Base-by-base conservation (phyloP, 2,888 invertebrate genomes). In the Bursaphelenchus okinawaensis region DNA sequence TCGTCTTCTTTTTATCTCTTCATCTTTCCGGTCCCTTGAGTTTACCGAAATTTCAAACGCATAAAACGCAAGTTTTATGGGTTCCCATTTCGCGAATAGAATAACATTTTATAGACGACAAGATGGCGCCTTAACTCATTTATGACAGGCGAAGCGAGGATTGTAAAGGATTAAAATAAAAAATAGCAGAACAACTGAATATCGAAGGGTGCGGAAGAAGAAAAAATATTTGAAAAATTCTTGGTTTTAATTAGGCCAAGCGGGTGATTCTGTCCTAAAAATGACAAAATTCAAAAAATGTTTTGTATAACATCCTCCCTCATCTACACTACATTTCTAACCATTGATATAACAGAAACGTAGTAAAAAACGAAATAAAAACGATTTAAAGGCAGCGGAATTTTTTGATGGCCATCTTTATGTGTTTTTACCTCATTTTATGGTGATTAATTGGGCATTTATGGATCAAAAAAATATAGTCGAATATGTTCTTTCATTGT, bases 61-160 rank as follows among this genome's bases (percentile, higher is more conserved):
- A 40, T 40, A 40, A 40, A 40, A 40, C 40, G 12, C n/a, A n/a
- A 12, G 40, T 40, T 28, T 24, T 23, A 56, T 24, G 20, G 20
- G 24, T 56, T 24, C 29, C 27, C 56, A 28, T 56, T 56, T 56
- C 29, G 26, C 56, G 29, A 27, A 56, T 27, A 27, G 56, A 56
- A 24, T 40, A 40, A 40, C 40, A 40, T 40, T 40, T 40, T 40
- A 40, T 40, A 40, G 40, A 40, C 40, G 40, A 40, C 40, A 40
- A 40, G 40, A 40, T 40, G 40, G 40, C 40, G 40, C 40, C 40
- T 40, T 40, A 40, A 40, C 40, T 40, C 40, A 40, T 40, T 40
- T 40, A 40, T 40, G 40, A 40, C 40, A 12, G 40, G n/a, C 16
- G 40, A 12, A 16, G 40, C n/a, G n/a, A 40, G n/a, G 40, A n/a